phyloP scores from a whole-genome alignment of 2,888 invertebrate genomes.

The Pherbina coryleti region DNA sequence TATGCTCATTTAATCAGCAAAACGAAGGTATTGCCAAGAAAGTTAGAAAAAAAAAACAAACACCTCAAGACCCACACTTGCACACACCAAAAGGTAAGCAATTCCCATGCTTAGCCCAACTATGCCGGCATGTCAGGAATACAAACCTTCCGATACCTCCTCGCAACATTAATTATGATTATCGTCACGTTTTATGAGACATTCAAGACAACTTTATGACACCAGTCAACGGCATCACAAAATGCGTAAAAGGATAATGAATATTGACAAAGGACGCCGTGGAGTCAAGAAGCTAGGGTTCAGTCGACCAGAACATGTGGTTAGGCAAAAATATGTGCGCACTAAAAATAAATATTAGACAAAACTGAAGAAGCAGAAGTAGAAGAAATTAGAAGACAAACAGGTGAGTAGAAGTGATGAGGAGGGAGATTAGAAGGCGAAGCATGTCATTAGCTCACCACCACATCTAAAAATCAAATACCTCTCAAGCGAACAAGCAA shows the following conservation, averaged over 20 bases:
- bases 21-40: slow-evolving; percentile 8
- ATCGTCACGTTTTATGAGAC: slow-evolving; percentile 71
- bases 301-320: neutral
- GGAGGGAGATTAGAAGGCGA: neutral
- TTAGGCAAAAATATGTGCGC: slow-evolving; percentile 18
- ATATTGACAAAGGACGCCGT: slow-evolving; percentile 65
- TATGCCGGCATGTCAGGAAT: slow-evolving; percentile 5
- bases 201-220: slow-evolving; percentile 68
- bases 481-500: neutral
- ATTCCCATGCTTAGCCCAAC: neutral
- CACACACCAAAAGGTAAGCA: neutral
- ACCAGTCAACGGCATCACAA: slow-evolving; percentile 52
- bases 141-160: neutral
- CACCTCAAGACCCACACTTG: neutral
- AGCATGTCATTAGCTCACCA: too few species aligned
- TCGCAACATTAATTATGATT: slow-evolving; percentile 69
- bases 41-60: neutral
- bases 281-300: neutral
- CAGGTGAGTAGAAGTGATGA: neutral
- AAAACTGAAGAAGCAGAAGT: neutral
- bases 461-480: too few species aligned
- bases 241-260: slow-evolving; percentile 62
- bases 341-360: slow-evolving; percentile 25
- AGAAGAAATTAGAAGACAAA: neutral
- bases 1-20: slow-evolving; percentile 26